Base-by-base conservation (phyloP, 1,140 invertebrate genomes). In the Chrysopa pallens region DNA sequence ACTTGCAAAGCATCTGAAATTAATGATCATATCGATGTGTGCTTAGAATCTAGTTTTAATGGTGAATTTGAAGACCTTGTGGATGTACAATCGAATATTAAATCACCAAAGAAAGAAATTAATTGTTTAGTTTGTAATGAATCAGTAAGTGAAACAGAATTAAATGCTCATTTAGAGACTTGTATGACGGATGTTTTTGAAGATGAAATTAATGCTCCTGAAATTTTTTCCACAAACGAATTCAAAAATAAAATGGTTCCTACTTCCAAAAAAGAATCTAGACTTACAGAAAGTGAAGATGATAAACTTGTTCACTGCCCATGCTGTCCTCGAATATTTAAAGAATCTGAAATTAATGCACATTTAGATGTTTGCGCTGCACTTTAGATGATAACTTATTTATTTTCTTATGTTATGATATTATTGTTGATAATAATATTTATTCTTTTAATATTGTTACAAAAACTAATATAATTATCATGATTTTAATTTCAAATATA, bases 91-190 rank as follows among this genome's bases (percentile, higher is more conserved):
- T 36, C 17, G 41, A 13, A 36, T 12, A 45, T 38, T 38, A 54
- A 42, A 42, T 52, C 42, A 5, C 17, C 17, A 29, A 43, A 42
- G 39, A 46, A 48, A 41, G 41, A 36, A 45, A 39, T 51, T 13
- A 50, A 49, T 15, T 83, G 80, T 59, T 69, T 78, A 15, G 70
- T 73, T 42, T 82, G 80, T 53, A 68, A 69, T 15, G 58, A 59
- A 36, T 49, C 58, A 31, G 60, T 78, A 31, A 49, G 58, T 29
- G 52, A 53, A 42, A 62, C 57, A 29, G 45, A 62, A 2, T 59
- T 78, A n/a, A 61, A 67, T 50, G 61, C 68, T 40, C 77, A 80
- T 64, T 59, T 79, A 28, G 74, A 80, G 38, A 67, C 70, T 43
- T 78, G 76, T 50, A 52, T 74, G 33, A 48, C 52, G 36, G 49